Percentiles rank a stretch among this genome's conserved stretches.
Evolutionary conservation across 2,113 vertebrate species (phyloP).

Genomic region (Halichoeres trimaculatus): DNA sequence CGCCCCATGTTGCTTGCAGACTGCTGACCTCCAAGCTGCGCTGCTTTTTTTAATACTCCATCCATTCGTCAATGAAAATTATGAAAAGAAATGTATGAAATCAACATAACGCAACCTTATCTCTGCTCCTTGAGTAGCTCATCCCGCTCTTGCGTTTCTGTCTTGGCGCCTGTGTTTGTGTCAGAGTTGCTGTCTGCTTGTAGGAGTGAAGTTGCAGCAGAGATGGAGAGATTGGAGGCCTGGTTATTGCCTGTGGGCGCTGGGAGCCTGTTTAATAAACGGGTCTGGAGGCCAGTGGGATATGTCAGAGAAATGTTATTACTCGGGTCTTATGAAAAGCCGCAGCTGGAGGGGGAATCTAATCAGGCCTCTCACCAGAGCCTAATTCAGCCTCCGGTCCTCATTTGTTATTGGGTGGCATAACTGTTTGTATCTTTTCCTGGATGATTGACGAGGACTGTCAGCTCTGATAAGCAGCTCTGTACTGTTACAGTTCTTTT

Average conservation of each 20-base stretch:
- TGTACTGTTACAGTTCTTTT: not conserved
- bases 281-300: slow-evolving; percentile 65
- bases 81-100: too few relatives aligned
- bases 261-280: slow-evolving; percentile 75
- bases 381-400: slow-evolving; percentile 53
- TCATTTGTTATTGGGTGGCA: slow-evolving; percentile 50
- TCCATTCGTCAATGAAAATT: too few relatives aligned
- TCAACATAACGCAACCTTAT: too few relatives aligned
- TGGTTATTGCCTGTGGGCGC: slow-evolving; percentile 70
- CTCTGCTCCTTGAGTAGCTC: too few relatives aligned
- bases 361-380: slow-evolving; percentile 63
- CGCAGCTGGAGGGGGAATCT: slow-evolving; percentile 58
- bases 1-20: too few relatives aligned
- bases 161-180: slow-evolving; percentile 16
- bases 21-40: too few relatives aligned
- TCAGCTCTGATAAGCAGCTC: slow-evolving; percentile 36
- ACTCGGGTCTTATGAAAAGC: slow-evolving; percentile 76
- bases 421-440: slow-evolving; percentile 41
- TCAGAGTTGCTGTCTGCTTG: not conserved
- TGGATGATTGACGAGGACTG: slow-evolving; percentile 36
- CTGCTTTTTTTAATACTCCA: too few relatives aligned
- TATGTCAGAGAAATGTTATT: slow-evolving; percentile 78
- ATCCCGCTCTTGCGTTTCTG: not conserved
- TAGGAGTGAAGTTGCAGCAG: slow-evolving; percentile 31
- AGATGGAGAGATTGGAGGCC: slow-evolving; percentile 52